Percentiles rank a stretch among this genome's conserved stretches.
Conservation (phyloP, 2,797 vertebrate genomes). For the Dipus sagitta region DNA sequence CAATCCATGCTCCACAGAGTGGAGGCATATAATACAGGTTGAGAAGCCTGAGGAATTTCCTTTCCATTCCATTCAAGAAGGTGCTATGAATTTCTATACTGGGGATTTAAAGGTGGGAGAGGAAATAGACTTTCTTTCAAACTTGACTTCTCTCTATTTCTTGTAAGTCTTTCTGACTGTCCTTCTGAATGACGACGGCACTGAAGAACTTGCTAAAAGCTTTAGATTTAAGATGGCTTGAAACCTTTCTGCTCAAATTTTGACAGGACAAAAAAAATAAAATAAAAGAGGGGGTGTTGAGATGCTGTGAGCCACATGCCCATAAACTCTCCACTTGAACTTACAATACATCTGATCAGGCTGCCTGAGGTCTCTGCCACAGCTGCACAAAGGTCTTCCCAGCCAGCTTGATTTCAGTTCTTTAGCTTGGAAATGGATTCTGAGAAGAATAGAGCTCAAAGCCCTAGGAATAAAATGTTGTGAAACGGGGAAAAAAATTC, state of each 20-base stretch:
- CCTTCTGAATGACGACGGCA: constrained; percentile 21
- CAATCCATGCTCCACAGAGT: not conserved
- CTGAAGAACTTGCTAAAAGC: constrained; percentile 66
- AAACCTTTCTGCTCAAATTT: constrained; percentile 68
- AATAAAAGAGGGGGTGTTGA: not conserved
- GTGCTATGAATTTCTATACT: not conserved
- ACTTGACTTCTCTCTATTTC: constrained; percentile 64
- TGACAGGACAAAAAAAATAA: constrained; percentile 67
- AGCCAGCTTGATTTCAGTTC: constrained; percentile 18
- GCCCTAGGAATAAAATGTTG: constrained; percentile 29
- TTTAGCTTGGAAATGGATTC: constrained; percentile 41
- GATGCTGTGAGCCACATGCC: not conserved
- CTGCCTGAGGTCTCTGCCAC: not conserved
- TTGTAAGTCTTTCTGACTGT: constrained; percentile 71
- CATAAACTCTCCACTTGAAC: constrained; percentile 59
- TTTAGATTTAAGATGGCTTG: constrained; percentile 71
- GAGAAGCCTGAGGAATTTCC: not conserved
- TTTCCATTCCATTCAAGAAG: not conserved
- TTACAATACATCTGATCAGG: not conserved
- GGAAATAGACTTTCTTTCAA: constrained; percentile 74
- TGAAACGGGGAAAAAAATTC: not conserved
- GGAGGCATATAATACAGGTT: rapidly evolving
- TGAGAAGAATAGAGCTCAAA: constrained; percentile 48
- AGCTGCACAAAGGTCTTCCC: constrained; percentile 51
- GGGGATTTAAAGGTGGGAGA: constrained; percentile 13